Evolutionary conservation across 2,797 vertebrate species (phyloP).

Genomic region (Characodon lateralis): DNA sequence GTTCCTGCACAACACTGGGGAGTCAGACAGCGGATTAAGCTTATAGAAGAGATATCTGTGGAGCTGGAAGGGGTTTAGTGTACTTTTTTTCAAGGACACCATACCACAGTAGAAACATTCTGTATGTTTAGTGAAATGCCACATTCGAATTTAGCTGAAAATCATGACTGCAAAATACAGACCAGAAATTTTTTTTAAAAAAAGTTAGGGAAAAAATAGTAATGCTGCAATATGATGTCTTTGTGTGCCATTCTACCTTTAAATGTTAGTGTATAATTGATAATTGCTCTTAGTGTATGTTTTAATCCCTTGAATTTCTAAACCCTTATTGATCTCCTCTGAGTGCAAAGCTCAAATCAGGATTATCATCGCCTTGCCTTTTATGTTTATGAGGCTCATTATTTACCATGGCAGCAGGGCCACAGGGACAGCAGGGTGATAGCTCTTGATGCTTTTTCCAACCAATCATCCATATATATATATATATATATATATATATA

Average conservation of each 20-base stretch:
- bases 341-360: constrained; percentile 60
- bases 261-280: constrained; percentile 31
- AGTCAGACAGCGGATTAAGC: constrained; percentile 49
- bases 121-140: not conserved
- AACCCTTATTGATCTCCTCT: constrained; percentile 56
- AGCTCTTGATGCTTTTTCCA: constrained; percentile 54
- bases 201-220: not conserved
- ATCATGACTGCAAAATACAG: not conserved
- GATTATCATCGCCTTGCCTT: constrained; percentile 62
- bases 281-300: constrained; percentile 35
- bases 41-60: constrained; percentile 39
- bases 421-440: constrained; percentile 58
- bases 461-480: constrained; percentile 59
- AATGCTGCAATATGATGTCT: not conserved
- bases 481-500: constrained; percentile 5
- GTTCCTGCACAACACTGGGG: constrained; percentile 25
- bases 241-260: constrained; percentile 18
- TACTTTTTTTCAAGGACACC: constrained; percentile 56
- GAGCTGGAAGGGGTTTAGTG: constrained; percentile 40
- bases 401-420: constrained; percentile 65
- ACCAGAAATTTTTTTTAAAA: not conserved
- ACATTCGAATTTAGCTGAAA: not conserved
- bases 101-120: constrained; percentile 21
- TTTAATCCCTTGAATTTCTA: constrained; percentile 42
- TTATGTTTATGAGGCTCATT: constrained; percentile 70